Percentiles rank a stretch among this genome's conserved stretches.
These are phyloP conservation scores for Cryptus armator DNA, from an alignment of 2,888 invertebrate genomes.

Conservation along the genomic window DNA sequence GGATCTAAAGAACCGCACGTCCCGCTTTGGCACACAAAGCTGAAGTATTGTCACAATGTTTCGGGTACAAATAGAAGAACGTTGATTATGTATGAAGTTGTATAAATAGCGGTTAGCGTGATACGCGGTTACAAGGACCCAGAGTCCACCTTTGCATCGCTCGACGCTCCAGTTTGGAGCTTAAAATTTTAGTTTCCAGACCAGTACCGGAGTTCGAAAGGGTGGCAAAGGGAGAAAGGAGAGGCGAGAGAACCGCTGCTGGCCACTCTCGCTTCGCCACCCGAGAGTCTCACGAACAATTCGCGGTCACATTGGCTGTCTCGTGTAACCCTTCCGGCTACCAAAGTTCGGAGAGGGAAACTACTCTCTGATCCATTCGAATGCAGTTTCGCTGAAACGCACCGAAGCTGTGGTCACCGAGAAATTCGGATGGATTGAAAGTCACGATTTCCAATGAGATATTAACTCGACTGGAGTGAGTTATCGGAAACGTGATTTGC, in stretches of 20 bases:
- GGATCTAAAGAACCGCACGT: background rate
- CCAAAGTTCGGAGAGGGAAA: constrained; percentile 58
- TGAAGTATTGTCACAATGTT: background rate
- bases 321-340: constrained; percentile 68
- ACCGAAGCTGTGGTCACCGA: constrained; percentile 58
- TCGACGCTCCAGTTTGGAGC: constrained; percentile 60
- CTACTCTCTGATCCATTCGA: constrained; percentile 58
- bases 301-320: constrained; percentile 68
- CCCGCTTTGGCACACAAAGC: background rate
- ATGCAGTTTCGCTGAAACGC: constrained; percentile 59
- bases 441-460: constrained; percentile 20
- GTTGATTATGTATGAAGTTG: constrained; percentile 51
- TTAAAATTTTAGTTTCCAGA: constrained; percentile 63
- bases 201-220: constrained; percentile 36
- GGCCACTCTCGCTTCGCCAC: constrained; percentile 56
- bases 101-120: constrained; percentile 60
- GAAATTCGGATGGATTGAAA: constrained; percentile 47
- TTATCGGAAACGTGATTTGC: background rate
- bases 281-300: constrained; percentile 55
- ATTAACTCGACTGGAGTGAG: constrained; percentile 19
- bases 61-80: constrained; percentile 20
- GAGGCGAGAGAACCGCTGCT: constrained; percentile 36
- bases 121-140: constrained; percentile 16
- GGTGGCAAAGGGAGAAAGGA: constrained; percentile 55
- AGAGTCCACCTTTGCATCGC: constrained; percentile 58